These are phyloP conservation scores for Sinocyclocheilus grahami DNA, from an alignment of 2,113 vertebrate genomes.

Conservation along the genomic window DNA sequence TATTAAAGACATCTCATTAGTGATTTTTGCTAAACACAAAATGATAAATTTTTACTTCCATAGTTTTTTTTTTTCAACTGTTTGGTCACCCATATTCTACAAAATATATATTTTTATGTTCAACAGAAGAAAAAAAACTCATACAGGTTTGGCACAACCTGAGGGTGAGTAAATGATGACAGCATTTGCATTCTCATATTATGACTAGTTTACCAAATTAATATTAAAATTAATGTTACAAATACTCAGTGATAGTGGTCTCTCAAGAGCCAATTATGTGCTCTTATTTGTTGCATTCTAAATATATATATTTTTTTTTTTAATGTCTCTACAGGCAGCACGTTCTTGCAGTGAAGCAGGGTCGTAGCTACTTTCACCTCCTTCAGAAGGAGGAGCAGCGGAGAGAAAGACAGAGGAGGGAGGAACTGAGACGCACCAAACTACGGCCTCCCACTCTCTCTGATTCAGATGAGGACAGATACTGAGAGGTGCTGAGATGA, in stretches of 20 bases:
- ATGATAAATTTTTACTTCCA: too few species aligned
- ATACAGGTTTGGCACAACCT: too few species aligned
- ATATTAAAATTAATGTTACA: neutral
- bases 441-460: neutral
- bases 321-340: conserved; percentile 64
- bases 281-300: neutral
- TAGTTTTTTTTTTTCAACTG: too few species aligned
- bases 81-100: too few species aligned
- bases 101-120: too few species aligned
- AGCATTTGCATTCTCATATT: too few species aligned
- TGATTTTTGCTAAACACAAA: too few species aligned
- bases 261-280: neutral
- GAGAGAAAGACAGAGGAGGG: conserved; percentile 46
- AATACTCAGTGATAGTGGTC: neutral
- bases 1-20: neutral
- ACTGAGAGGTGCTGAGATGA: neutral
- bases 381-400: conserved; percentile 62
- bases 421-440: neutral
- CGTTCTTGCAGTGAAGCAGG: conserved; percentile 69
- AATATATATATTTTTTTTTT: neutral
- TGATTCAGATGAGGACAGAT: neutral
- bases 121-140: too few species aligned
- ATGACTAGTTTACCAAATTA: too few species aligned
- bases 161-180: too few species aligned
- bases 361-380: conserved; percentile 68